These are phyloP conservation scores for Psix sp. DNA, from an alignment of 1,140 invertebrate genomes.

Conservation along the genomic window DNA sequence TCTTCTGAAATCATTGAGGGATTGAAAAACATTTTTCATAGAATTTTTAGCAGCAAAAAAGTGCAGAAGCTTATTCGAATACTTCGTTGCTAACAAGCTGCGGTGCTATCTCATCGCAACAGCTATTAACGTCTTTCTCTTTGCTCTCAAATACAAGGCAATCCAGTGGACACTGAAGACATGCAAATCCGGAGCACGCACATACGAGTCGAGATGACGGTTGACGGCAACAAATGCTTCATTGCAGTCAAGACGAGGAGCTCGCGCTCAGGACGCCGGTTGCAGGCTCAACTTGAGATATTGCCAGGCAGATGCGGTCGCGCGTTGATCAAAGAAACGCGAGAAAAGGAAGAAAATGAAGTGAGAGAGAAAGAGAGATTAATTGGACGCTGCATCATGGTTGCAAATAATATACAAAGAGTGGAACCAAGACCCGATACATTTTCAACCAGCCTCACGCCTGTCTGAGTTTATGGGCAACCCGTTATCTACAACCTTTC, in stretches of 20 bases:
- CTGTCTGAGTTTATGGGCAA: constrained; percentile 39
- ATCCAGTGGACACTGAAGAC: constrained; percentile 36
- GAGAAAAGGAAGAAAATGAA: constrained; percentile 50
- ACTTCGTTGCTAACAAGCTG: constrained; percentile 48
- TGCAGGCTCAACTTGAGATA: constrained; percentile 73
- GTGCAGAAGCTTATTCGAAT: constrained; percentile 53
- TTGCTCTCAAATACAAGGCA: constrained; percentile 30
- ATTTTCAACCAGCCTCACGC: constrained; percentile 64
- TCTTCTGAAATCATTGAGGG: no score
- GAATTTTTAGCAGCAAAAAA: constrained; percentile 33
- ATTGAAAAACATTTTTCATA: constrained; percentile 24
- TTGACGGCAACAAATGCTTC: constrained; percentile 75
- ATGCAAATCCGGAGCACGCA: constrained; percentile 48
- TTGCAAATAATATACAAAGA: constrained; percentile 72
- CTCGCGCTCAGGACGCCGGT: constrained; percentile 71
- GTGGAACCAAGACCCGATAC: constrained; percentile 63
- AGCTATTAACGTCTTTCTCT: constrained; percentile 57
- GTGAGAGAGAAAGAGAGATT: constrained; percentile 66
- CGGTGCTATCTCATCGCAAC: constrained; percentile 47
- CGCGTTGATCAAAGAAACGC: constrained; percentile 76
- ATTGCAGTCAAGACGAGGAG: constrained; percentile 73
- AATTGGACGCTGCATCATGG: constrained; percentile 74
- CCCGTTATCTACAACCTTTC: constrained; percentile 63
- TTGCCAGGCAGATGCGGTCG: constrained; percentile 75
- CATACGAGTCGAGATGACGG: constrained; percentile 55